Evolutionary conservation across 2,113 vertebrate species (phyloP), one percentile per base, ranked within the genome.

Genomic region (Ondatra zibethicus): DNA sequence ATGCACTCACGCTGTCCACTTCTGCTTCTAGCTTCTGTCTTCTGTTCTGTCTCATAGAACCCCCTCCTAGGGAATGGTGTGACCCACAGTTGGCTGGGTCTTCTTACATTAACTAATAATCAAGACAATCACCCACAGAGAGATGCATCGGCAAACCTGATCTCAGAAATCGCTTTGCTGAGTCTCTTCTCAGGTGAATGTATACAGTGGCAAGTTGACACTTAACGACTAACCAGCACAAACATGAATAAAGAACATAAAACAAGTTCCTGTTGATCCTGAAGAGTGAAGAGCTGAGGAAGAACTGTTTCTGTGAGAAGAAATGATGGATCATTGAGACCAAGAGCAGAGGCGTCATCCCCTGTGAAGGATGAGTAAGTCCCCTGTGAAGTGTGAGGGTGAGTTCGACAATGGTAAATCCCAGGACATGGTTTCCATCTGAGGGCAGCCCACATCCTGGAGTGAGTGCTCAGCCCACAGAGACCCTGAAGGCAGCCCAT

Each of bases 351-450:
- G 39, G 95, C 89, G 42, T 91, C 21, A 55, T 93, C 45, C n/a
- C 11, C 42, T 73, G 89, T 61, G 94, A 93, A 84, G 70, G 25
- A 73, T n/a, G 36, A 72, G 36, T 68, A 11, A 31, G 65, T 70
- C 68, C 14, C 33, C 68, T 36, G 12, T 45, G n/a, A 81, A 70
- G 58, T 7, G 45, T 36, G 39, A n/a, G 33, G 50, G 72, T 2
- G 58, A 39, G 73, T 84, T 84, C 70, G 77, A 68, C 73, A 86
- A 61, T 7, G 52, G 81, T 82, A 89, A 96, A 42, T 92, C 78
- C 94, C 76, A 94, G 94, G 94, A 97, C 91, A 73, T 94, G 66
- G 45, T 72, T 96, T 95, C 66, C 70, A 1, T 19, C 31, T 2
- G 4, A 89, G 36, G 6, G n/a, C 47, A 66, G 52, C 93, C 93